Percentiles rank a stretch among this genome's conserved stretches.
phyloP scores from a whole-genome alignment of 2,113 vertebrate genomes.

The Myxocyprinus asiaticus region DNA sequence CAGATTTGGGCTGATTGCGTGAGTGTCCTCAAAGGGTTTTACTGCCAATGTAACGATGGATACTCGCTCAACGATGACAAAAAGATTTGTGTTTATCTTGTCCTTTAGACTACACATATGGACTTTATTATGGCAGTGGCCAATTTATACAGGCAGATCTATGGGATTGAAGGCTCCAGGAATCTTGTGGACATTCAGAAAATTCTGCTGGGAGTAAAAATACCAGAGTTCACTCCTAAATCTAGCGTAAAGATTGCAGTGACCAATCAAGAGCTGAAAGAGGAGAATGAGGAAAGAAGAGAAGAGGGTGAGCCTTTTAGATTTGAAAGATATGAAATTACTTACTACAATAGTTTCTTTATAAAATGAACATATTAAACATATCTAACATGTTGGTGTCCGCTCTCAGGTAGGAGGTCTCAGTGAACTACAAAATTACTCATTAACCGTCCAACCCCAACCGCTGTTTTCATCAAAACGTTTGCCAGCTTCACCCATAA shows the following conservation, averaged over 20 bases:
- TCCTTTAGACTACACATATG: conserved; percentile 77
- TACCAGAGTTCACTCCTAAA: conserved; percentile 63
- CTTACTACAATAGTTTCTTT: too few relatives aligned
- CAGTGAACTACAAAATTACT: conserved; percentile 47
- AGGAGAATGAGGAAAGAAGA: conserved; percentile 44
- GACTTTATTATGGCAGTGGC: conserved; percentile 82
- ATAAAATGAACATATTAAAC: too few relatives aligned
- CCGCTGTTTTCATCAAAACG: conserved; percentile 58
- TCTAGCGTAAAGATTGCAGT: conserved; percentile 66
- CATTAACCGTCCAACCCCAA: conserved; percentile 41
- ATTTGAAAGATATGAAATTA: too few relatives aligned
- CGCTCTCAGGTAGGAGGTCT: conserved; percentile 60
- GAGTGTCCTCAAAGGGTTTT: too few relatives aligned
- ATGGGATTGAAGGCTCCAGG: conserved; percentile 67
- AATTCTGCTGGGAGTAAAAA: conserved; percentile 58
- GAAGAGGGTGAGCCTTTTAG: conserved; percentile 59
- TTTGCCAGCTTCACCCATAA: conserved; percentile 44
- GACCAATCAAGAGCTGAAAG: conserved; percentile 66
- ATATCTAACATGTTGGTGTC: conserved; percentile 63
- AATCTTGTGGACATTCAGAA: conserved; percentile 47
- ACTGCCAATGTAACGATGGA: too few relatives aligned
- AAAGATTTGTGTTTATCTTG: neutral
- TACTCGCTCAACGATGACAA: too few relatives aligned
- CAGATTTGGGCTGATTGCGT: too few relatives aligned
- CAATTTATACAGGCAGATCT: conserved; percentile 78